phyloP scores from a whole-genome alignment of 2,797 vertebrate genomes.

The Cryptoprocta ferox region DNA sequence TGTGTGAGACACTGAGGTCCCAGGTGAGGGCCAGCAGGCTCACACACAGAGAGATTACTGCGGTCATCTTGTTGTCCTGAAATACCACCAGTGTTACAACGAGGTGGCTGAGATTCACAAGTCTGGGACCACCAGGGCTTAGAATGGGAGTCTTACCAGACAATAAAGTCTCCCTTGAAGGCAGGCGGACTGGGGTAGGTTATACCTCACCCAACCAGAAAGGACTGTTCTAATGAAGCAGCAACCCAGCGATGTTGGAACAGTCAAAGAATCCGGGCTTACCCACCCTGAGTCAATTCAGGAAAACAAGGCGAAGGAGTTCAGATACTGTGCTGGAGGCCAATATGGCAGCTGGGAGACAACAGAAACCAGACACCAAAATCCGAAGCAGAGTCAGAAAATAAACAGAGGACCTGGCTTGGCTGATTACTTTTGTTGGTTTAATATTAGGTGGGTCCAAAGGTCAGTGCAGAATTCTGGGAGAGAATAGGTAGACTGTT shows the following conservation, averaged over 20 bases:
- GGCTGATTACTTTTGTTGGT: neutral
- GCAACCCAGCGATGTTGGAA: neutral
- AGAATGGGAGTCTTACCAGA: neutral
- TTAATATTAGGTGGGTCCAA: neutral
- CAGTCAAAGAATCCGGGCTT: neutral
- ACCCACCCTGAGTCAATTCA: neutral
- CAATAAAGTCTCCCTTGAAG: neutral
- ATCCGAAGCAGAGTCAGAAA: neutral
- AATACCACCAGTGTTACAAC: neutral
- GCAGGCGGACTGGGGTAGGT: neutral
- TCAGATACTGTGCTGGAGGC: no score
- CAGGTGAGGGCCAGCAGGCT: neutral
- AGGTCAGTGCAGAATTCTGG: neutral
- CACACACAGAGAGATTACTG: neutral
- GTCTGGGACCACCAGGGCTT: neutral
- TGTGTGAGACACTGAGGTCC: neutral
- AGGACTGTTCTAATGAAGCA: neutral
- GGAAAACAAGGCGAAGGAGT: neutral
- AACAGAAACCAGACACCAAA: neutral
- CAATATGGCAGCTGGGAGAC: accelerated
- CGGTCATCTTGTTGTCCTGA: neutral
- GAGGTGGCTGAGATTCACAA: neutral
- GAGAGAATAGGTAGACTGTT: neutral
- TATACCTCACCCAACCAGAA: neutral
- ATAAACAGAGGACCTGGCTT: neutral